A percentile compares a stretch with the other conserved stretches of the same genome.
Conservation (phyloP, 2,113 vertebrate genomes). For the Zeus faber region DNA sequence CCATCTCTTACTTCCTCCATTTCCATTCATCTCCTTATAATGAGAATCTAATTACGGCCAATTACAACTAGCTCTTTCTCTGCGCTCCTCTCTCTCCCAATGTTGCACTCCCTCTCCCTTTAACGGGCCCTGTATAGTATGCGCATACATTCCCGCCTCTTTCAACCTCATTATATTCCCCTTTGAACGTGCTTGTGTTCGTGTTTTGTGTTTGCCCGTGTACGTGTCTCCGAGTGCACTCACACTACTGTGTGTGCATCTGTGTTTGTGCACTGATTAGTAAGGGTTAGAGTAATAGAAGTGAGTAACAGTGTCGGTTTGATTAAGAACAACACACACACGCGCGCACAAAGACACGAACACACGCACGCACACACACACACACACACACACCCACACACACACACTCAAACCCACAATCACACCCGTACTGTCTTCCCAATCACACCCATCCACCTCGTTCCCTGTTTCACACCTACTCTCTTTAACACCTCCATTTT, state of each 20-base stretch:
- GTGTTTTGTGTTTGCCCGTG: background rate
- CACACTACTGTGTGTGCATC: conserved; percentile 19
- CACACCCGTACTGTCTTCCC: conserved; percentile 25
- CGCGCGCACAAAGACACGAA: conserved; percentile 12
- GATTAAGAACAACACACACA: background rate
- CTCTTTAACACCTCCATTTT: background rate
- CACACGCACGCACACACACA: conserved; percentile 12
- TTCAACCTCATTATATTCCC: conserved; percentile 34
- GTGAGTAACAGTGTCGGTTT: conserved; percentile 11
- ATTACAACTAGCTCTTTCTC: conserved; percentile 61
- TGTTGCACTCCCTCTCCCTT: conserved; percentile 24
- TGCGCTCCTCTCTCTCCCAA: conserved; percentile 6
- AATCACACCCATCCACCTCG: conserved; percentile 22
- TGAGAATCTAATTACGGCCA: conserved; percentile 72
- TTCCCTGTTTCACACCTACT: too few relatives aligned
- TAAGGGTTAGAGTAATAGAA: conserved; percentile 39
- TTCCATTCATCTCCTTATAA: conserved; percentile 64
- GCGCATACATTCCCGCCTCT: conserved; percentile 23
- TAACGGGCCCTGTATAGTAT: conserved; percentile 17
- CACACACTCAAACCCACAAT: conserved; percentile 27
- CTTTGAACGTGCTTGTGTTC: conserved; percentile 27
- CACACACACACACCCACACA: conserved; percentile 36
- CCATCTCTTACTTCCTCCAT: conserved; percentile 48
- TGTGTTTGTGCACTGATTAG: conserved; percentile 11
- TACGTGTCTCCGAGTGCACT: background rate